These are phyloP conservation scores for Carassius carassius DNA, from an alignment of 2,113 vertebrate species.

Conservation along the genomic window DNA sequence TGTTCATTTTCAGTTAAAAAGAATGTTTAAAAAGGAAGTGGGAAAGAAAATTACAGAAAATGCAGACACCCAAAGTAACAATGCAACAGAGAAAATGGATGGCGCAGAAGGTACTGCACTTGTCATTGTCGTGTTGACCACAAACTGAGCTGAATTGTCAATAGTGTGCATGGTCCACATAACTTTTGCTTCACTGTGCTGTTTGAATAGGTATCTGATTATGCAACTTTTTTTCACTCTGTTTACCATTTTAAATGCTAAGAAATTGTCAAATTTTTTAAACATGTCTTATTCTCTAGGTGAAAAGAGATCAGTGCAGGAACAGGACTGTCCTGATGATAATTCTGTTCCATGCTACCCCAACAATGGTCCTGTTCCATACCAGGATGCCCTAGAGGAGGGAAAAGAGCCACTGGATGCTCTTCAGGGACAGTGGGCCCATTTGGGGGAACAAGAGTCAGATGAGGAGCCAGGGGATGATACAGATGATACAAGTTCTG, in stretches of 20 bases:
- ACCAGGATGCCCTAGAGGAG: slow-evolving; percentile 2
- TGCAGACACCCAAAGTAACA: slow-evolving; percentile 73
- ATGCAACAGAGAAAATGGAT: slow-evolving; percentile 69
- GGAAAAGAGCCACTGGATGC: slow-evolving; percentile 43
- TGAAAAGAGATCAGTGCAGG: slow-evolving; percentile 53
- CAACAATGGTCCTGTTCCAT: slow-evolving; percentile 65
- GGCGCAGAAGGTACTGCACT: slow-evolving; percentile 41
- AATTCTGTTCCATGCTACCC: slow-evolving; percentile 58
- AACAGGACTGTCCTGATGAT: slow-evolving; percentile 50
- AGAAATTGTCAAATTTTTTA: background rate
- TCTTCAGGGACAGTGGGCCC: slow-evolving; percentile 69
- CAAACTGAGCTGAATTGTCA: background rate
- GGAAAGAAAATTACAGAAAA: slow-evolving; percentile 86
- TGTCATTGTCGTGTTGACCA: background rate
- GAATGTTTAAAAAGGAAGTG: slow-evolving; percentile 89
- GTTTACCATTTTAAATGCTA: too few relatives aligned
- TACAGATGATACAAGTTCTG: slow-evolving; percentile 93
- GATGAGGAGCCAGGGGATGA: slow-evolving; percentile 92
- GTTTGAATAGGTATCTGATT: background rate
- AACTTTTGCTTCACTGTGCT: background rate
- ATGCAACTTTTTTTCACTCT: background rate
- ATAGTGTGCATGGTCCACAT: too few relatives aligned
- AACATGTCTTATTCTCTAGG: slow-evolving; percentile 49
- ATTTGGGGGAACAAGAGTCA: slow-evolving; percentile 86
- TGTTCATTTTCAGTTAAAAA: slow-evolving; percentile 76